Conservation (phyloP, 2,797 vertebrate species). For the Enteromius afrohamiltoni region DNA sequence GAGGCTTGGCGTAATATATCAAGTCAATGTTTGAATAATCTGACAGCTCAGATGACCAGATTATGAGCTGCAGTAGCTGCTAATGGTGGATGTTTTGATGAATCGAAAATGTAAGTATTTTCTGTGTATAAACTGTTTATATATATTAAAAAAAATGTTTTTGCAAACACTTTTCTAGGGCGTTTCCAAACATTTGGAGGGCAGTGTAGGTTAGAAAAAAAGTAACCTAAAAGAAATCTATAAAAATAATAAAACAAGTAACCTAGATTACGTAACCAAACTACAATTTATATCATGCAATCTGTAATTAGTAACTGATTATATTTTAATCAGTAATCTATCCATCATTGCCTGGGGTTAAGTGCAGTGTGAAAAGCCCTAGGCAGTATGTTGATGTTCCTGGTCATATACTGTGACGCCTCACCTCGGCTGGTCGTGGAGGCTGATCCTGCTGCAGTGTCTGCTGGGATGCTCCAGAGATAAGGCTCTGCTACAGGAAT, state of each 20-base stretch:
- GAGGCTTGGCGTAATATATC: too few species aligned
- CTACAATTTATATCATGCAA: neutral
- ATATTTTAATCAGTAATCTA: neutral
- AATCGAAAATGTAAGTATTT: too few species aligned
- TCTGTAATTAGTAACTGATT: neutral
- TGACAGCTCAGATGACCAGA: too few species aligned
- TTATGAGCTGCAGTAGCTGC: too few species aligned
- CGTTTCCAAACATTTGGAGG: too few species aligned
- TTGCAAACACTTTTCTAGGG: too few species aligned
- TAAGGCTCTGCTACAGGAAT: slow-evolving; percentile 15
- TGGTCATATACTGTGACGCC: neutral
- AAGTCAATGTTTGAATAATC: too few species aligned
- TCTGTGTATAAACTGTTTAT: too few species aligned
- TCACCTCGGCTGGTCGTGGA: slow-evolving; percentile 40
- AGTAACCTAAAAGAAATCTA: neutral
- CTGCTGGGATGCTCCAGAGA: slow-evolving; percentile 22
- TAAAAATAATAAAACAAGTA: neutral
- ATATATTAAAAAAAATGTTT: too few species aligned
- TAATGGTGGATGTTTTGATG: too few species aligned
- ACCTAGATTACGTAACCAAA: neutral
- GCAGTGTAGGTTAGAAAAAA: neutral
- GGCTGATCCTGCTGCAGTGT: slow-evolving; percentile 7
- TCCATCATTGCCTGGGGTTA: neutral
- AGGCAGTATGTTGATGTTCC: neutral
- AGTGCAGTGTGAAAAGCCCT: neutral